These are phyloP conservation scores for Synchiropus splendidus DNA, from an alignment of 2,113 vertebrate species.

Conservation along the genomic window DNA sequence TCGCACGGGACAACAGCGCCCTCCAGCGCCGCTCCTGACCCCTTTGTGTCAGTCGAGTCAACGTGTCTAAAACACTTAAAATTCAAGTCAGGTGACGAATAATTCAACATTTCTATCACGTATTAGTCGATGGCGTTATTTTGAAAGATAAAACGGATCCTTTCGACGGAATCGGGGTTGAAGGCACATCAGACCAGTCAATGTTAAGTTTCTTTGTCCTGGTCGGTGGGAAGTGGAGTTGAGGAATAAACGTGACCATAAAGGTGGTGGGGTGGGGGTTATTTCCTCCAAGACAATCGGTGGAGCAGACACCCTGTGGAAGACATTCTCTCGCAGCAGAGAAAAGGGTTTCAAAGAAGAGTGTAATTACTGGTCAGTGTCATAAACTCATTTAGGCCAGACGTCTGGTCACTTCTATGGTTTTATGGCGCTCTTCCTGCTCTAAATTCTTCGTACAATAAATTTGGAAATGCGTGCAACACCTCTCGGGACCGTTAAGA, in stretches of 20 bases:
- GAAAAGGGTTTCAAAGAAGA: slow-evolving; percentile 80
- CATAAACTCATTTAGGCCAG: slow-evolving; percentile 99
- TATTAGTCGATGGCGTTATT: no score
- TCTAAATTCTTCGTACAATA: slow-evolving; percentile 85
- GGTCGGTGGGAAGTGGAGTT: slow-evolving; percentile 47
- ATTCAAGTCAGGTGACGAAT: no score
- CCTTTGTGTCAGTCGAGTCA: no score
- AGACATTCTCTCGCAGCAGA: slow-evolving; percentile 59
- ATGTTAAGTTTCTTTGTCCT: slow-evolving; percentile 43
- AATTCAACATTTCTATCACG: not conserved
- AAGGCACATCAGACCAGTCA: slow-evolving; percentile 22
- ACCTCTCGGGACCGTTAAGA: slow-evolving; percentile 69
- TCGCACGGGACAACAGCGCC: slow-evolving; percentile 51
- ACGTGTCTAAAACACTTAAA: no score
- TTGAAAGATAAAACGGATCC: no score
- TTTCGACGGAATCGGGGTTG: no score
- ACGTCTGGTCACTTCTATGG: slow-evolving; percentile 94
- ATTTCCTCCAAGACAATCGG: slow-evolving; percentile 65
- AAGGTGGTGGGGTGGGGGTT: slow-evolving; percentile 35
- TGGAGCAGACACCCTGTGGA: slow-evolving; percentile 64
- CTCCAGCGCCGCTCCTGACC: slow-evolving; percentile 39
- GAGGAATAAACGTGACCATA: slow-evolving; percentile 66
- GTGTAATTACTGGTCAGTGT: slow-evolving; percentile 69
- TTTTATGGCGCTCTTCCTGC: slow-evolving; percentile 95
- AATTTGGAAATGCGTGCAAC: slow-evolving; percentile 74